Conservation (phyloP, 1,140 invertebrate genomes). For the Notospermus geniculatus region DNA sequence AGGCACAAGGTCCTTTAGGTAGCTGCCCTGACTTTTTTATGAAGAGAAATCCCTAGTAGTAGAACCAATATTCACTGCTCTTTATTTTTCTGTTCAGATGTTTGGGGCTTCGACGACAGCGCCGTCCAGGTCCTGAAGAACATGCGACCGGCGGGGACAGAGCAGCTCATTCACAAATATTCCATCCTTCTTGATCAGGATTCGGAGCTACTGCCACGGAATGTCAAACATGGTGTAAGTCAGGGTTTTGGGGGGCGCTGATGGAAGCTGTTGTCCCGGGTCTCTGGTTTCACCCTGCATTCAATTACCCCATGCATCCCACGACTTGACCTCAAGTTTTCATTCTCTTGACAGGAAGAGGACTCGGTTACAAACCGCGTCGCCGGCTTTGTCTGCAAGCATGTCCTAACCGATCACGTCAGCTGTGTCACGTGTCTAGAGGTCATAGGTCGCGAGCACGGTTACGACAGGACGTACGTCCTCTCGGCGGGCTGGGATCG, state of each 20-base stretch:
- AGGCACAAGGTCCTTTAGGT: too few relatives aligned
- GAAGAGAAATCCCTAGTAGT: neutral
- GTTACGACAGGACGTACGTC: slow-evolving; percentile 40
- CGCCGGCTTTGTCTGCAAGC: slow-evolving; percentile 52
- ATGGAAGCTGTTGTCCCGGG: too few relatives aligned
- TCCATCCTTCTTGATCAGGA: slow-evolving; percentile 45
- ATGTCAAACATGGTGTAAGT: slow-evolving; percentile 17
- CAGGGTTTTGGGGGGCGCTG: too few relatives aligned
- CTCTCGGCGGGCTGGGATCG: slow-evolving; percentile 55
- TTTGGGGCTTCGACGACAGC: slow-evolving; percentile 53
- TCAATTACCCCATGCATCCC: too few relatives aligned
- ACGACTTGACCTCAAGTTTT: too few relatives aligned
- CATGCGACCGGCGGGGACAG: slow-evolving; percentile 45
- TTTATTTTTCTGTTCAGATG: slow-evolving; percentile 41
- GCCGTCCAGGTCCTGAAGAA: slow-evolving; percentile 43
- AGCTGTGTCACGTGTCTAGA: slow-evolving; percentile 53
- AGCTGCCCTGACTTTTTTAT: too few relatives aligned
- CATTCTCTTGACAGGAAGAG: slow-evolving; percentile 33
- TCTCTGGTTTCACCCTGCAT: too few relatives aligned
- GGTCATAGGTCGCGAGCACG: slow-evolving; percentile 39
- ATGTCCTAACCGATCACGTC: slow-evolving; percentile 50
- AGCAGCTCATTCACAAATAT: slow-evolving; percentile 40
- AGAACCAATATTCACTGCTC: neutral
- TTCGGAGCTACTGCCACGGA: slow-evolving; percentile 41
- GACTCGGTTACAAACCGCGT: slow-evolving; percentile 55